phyloP scores from a whole-genome alignment of 2,888 invertebrate species.

The Augochlorella aurata region DNA sequence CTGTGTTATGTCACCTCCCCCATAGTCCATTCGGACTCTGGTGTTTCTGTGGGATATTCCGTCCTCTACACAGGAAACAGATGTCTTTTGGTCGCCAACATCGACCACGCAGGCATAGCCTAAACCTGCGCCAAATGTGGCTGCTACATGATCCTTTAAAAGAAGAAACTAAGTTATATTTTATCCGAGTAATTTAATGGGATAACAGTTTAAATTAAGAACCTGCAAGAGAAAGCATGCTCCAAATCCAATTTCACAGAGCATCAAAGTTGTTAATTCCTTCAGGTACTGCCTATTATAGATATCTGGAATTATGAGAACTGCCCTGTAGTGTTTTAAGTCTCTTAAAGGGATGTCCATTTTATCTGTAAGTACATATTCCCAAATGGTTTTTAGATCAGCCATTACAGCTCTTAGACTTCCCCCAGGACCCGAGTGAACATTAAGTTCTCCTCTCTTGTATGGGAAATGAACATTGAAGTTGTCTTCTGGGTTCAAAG shows the following conservation, averaged over 20 bases:
- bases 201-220: conserved; percentile 6
- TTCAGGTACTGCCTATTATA: conserved; percentile 93
- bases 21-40: conserved; percentile 92
- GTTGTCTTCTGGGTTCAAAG: conserved; percentile 86
- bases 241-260: conserved; percentile 92
- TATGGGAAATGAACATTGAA: conserved; percentile 96
- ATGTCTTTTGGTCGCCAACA: conserved; percentile 97
- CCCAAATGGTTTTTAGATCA: conserved; percentile 95
- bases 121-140: conserved; percentile 92
- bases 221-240: conserved; percentile 92
- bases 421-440: conserved; percentile 92
- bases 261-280: conserved; percentile 90
- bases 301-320: conserved; percentile 94
- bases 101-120: conserved; percentile 96
- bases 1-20: conserved; percentile 95
- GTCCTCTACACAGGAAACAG: conserved; percentile 97
- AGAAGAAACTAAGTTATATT: conserved; percentile 33
- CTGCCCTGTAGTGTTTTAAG: conserved; percentile 91
- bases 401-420: conserved; percentile 92
- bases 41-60: conserved; percentile 96
- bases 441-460: conserved; percentile 92
- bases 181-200: too few species aligned
- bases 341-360: conserved; percentile 88
- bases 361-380: conserved; percentile 88
- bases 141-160: conserved; percentile 90